These are phyloP conservation scores for Bubo bubo DNA, from an alignment of 2,113 vertebrate genomes.

Conservation along the genomic window DNA sequence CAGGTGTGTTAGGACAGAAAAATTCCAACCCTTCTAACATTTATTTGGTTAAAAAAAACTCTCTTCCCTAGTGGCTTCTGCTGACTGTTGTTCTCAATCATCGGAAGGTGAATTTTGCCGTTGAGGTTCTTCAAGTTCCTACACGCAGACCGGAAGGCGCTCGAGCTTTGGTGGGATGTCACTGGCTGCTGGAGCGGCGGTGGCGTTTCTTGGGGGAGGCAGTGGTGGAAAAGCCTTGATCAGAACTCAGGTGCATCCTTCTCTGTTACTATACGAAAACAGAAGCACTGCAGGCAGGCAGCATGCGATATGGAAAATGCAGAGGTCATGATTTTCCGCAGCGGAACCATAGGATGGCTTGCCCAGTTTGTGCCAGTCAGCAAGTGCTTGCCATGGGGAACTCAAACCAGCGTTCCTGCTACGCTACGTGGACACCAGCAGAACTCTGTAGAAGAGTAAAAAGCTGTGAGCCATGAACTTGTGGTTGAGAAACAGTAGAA, in stretches of 20 bases:
- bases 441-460: background rate
- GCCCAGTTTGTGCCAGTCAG: background rate
- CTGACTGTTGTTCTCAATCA: slow-evolving; percentile 24
- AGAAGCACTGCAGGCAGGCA: background rate
- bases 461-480: slow-evolving; percentile 16
- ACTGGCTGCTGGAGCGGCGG: slow-evolving; percentile 25
- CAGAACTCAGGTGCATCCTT: slow-evolving; percentile 58
- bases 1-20: background rate
- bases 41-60: background rate
- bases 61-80: slow-evolving; percentile 9
- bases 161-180: slow-evolving; percentile 47
- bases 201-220: background rate
- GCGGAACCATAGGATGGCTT: background rate
- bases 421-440: background rate
- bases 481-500: slow-evolving; percentile 33
- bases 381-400: background rate
- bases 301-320: background rate
- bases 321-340: background rate
- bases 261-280: background rate
- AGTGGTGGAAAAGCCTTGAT: background rate
- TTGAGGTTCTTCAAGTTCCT: slow-evolving; percentile 57
- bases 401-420: rapidly evolving
- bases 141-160: slow-evolving; percentile 36
- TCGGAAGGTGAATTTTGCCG: slow-evolving; percentile 45
- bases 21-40: background rate